Evolutionary conservation across 2,797 vertebrate genomes (phyloP).

Genomic region (Falco cherrug): DNA sequence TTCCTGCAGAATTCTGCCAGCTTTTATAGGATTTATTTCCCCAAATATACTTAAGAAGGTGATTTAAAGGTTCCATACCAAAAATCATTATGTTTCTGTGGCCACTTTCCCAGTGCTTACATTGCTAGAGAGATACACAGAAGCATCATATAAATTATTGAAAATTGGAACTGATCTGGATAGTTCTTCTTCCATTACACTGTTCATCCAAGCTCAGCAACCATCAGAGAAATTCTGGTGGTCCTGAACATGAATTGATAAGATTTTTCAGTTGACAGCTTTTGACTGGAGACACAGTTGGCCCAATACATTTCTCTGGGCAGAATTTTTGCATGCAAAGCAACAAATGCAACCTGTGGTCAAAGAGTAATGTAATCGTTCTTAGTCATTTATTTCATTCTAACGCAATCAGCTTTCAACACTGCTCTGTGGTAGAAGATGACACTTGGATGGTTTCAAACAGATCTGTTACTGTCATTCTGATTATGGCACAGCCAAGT

Average conservation of each 20-base stretch:
- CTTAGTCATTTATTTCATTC: neutral
- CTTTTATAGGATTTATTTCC: neutral
- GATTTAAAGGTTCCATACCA: neutral
- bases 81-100: neutral
- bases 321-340: conserved; percentile 27
- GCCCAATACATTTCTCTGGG: neutral
- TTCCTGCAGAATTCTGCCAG: neutral
- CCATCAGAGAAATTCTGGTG: conserved; percentile 9
- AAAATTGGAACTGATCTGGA: neutral
- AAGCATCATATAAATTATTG: neutral
- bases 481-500: neutral
- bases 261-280: neutral
- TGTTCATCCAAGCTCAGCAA: neutral
- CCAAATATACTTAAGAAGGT: neutral
- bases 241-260: conserved; percentile 14
- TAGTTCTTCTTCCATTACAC: neutral
- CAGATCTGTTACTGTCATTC: neutral
- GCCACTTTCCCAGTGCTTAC: neutral
- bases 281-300: neutral
- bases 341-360: conserved; percentile 22
- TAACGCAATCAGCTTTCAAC: conserved; percentile 6
- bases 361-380: neutral
- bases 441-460: neutral
- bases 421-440: neutral
- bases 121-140: neutral